Evolutionary conservation across 1,140 invertebrate species (phyloP), one percentile per base, ranked within the genome.

Genomic region (Drosophila cardini): DNA sequence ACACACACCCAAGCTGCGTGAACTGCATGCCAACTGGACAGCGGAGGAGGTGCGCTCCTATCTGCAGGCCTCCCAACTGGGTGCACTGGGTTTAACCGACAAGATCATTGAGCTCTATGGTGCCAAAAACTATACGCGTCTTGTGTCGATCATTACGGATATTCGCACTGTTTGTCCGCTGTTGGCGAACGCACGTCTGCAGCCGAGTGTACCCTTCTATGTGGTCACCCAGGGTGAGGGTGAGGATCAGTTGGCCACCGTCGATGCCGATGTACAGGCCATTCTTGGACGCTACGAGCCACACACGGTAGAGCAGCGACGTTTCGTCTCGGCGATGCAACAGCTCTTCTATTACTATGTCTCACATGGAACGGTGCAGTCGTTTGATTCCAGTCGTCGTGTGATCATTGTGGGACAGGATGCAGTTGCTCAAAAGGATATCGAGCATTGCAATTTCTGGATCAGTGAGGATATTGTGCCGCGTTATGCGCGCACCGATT

Each of bases 321-420:
- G 95, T 18, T 97, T 95, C 72, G 94, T 96, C 36, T 94, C 95
- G 1, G 95, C 96, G 2, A 96, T 97, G 93, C 96, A 97, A 82
- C 94, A 96, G 57, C 90, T 97, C 0, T 97, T 97, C 90, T 97
- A 97, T 81, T 94, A 95, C 72, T 97, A 95, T 75, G 96, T 97
- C 0, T 95, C 95, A 93, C 94, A 96, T 67, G 96, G 95, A 8
- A 94, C 94, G 48, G 92, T 96, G 16, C 91, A 94, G 5, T 93
- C 94, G 1, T 93, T 92, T 1, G 93, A 94, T 42, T 77, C 91
- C 5, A 92, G 93, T 5, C 92, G 93, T 2, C 93, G 94, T 34
- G 92, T 96, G 15, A 92, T 96, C 1, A 92, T 95, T 21, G 94
- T 96, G 1, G 95, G 93, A 3, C 95, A 96, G 84, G 96, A 96